Base-by-base conservation (phyloP, 37 sponge, comb jelly and placozoan genomes). In the Lycopodina hypogea region DNA sequence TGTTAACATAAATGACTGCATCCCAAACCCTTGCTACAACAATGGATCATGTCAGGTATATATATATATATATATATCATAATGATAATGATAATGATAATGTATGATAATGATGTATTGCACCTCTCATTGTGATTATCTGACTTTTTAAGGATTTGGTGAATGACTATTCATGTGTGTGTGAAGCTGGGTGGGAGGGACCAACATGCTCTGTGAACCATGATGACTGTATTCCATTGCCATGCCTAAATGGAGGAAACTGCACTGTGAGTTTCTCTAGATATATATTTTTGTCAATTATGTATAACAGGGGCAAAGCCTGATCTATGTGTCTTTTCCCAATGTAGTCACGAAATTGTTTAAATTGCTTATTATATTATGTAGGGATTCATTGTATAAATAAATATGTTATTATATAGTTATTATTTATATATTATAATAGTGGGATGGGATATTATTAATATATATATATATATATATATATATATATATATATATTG, bases 171-270 rank as follows among this genome's bases (percentile, higher is more conserved):
- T 18, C 32, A 48, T 88, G 88, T 30, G 1, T 23, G 30, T 88
- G 88, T 78, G 28, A 23, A 1, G 35, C 61, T 9, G 88, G 88
- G 1, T 88, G 70, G 69, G 66, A 50, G n/a, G 88, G 88, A 39
- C 37, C 28, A 21, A 36, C 48, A 1, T 88, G 88, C 63, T 33
- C 78, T 19, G 48, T 53, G 6, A 74, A 88, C 51, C 83, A 59
- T 68, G 57, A 80, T 24, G 87, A 87, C 32, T 87, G 87, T 71
- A 57, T 29, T 36, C 58, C 77, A 12, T 9, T 29, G 26, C 88
- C 88, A 18, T 88, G 88, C 56, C 72, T 36, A 41, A 82, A 88
- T 78, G 83, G 70, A 30, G 84, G 71, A 9, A 56, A 30, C 24
- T 84, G 84, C 57, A 63, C 35, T 84, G 88, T 81, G 56, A 69